Base-by-base conservation (phyloP, 2,888 invertebrate species). In the Pilophorus perplexus region DNA sequence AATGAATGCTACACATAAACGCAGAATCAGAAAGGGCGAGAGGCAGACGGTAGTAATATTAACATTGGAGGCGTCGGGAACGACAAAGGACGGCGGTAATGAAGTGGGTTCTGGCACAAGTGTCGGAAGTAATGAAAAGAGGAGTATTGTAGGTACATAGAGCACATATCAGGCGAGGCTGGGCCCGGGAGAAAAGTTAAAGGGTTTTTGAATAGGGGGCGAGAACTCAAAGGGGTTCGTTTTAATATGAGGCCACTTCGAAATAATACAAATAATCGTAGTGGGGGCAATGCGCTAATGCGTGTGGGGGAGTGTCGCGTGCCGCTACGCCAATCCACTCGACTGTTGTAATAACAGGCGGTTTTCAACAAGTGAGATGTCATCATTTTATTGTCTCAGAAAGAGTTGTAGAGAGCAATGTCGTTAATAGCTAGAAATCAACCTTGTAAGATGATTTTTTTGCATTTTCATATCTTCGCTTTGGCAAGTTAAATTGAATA, bases 211-310 rank as follows among this genome's bases (percentile, higher is more conserved):
- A n/a, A n/a, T n/a, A 23, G 46, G 46, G 25, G 23, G 14, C 42
- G 2, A 8, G 14, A 3, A 23, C 12, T 16, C 37, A 8, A 25
- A 28, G 18, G 59, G 59, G 59, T 59, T 38, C 59, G 59, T 42
- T 46, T 59, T 42, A 59, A 59, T 59, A 59, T 42, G 59, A 40
- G 44, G 59, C 25, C 59, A 59, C 59, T 62, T n/a, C 8, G 48
- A 62, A 62, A 62, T 62, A 62, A 62, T 48, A 62, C 62, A 48
- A 62, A 62, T 62, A 59, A 62, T 62, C 62, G 62, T 22, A 18
- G 18, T 33, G 3, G 12, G 8, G 14, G n/a, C 18, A 14, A 38
- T 18, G 22, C 20, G n/a, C 20, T 33, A 38, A 55, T 16, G 12
- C 27, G 12, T 55, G 16, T 27, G 28, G 27, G 28, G 12, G 37